phyloP scores from a whole-genome alignment of 2,113 vertebrate genomes.

The Agelaius phoeniceus region DNA sequence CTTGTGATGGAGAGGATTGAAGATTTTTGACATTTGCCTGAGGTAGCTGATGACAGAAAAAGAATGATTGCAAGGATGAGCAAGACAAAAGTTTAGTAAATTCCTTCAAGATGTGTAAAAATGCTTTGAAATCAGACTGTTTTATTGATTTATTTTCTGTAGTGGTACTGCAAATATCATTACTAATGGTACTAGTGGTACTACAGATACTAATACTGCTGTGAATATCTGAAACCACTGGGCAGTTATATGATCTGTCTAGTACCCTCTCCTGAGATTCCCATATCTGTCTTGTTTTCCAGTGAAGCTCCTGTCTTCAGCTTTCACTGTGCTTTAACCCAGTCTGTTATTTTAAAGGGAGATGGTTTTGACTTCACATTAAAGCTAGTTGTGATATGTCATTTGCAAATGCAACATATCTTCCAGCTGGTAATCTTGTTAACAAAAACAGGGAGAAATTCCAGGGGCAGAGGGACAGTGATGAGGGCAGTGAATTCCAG shows the following conservation, averaged over 20 bases:
- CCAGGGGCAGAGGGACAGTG: rapidly evolving
- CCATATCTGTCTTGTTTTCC: neutral
- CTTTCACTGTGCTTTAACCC: neutral
- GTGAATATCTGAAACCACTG: neutral
- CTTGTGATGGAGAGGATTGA: neutral
- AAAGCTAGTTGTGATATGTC: neutral
- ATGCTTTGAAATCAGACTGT: neutral
- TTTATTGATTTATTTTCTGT: constrained; percentile 18
- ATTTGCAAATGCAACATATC: neutral
- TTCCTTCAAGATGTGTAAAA: neutral
- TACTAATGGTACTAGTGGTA: neutral
- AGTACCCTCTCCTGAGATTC: neutral
- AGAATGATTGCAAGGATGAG: neutral
- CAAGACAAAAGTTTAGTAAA: neutral
- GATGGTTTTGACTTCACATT: neutral
- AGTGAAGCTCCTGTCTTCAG: neutral
- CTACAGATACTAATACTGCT: neutral
- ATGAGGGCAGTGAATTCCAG: no score
- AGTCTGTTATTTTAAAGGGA: neutral
- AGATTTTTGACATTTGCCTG: neutral
- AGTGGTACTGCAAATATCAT: neutral
- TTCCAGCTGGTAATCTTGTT: neutral
- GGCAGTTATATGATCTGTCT: neutral
- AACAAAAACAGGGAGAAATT: neutral
- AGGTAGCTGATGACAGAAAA: neutral